Base-by-base conservation (phyloP, 1,140 invertebrate species). In the Druon quercuslanigerum region DNA sequence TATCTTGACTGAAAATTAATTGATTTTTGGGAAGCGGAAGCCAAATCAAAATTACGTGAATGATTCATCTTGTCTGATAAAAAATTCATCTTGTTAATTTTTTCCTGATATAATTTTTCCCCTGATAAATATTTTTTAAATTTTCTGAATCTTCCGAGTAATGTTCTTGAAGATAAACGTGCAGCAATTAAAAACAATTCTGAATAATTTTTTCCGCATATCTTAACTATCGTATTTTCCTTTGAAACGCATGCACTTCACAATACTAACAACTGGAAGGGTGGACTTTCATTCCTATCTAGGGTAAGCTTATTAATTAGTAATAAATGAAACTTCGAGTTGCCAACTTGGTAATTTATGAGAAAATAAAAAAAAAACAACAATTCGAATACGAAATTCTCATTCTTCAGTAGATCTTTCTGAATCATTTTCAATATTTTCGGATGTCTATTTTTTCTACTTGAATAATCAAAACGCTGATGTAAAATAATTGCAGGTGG, bases 181-280 rank as follows among this genome's bases (percentile, higher is more conserved):
- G 17, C 16, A 70, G 17, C 20, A 51, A 25, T 50, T 60, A 46
- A 54, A 25, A 75, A 76, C 25, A 52, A 17, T 50, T 51, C 50
- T 71, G 12, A 75, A 51, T 71, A 51, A 76, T 60, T 75, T 60
- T 75, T 75, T 50, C 60, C 17, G 50, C 19, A 75, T 56, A 20
- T 46, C 9, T 75, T 51, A 75, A 70, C 40, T 51, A 79, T 80
- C 80, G 76, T 80, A 79, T 82, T 80, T 84, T 75, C 83, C 73
- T 73, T 86, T 86, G 86, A 78, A 86, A 88, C 84, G 87, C 88
- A 88, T 91, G 85, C 88, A 81, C 84, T 88, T 82, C 85, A 75
- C 80, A 84, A 88, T 87, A 85, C 85, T 90, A 89, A 90, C 87
- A 88, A 88, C 87, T 91, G 86, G 88, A 90, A 91, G 90, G 85